phyloP scores from a whole-genome alignment of 1,140 invertebrate species.

The Micrasema minimum region DNA sequence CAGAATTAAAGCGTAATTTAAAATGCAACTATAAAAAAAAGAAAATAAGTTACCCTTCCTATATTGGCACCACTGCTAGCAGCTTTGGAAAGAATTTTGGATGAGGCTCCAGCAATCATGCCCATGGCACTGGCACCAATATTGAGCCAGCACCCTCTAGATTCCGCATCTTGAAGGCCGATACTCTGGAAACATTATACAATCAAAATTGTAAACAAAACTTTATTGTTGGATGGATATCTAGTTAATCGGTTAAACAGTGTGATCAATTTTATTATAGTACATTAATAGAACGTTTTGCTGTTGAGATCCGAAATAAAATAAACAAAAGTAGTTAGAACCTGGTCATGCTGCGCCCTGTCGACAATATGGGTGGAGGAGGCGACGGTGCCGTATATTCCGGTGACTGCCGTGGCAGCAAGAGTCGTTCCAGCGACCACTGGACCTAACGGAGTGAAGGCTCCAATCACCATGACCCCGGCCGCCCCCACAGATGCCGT shows the following conservation, averaged over 20 bases:
- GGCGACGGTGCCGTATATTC: constrained; percentile 13
- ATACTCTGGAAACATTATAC: constrained; percentile 53
- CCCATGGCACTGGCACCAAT: constrained; percentile 57
- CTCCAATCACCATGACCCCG: constrained; percentile 38
- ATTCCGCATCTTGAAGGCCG: constrained; percentile 56
- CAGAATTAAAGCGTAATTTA: no score
- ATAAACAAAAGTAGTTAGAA: no score
- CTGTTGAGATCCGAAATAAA: no score
- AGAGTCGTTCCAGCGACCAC: constrained; percentile 24
- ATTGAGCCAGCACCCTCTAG: constrained; percentile 59
- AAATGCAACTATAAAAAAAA: neutral
- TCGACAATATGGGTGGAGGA: constrained; percentile 39
- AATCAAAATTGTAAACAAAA: no score
- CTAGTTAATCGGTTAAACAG: no score
- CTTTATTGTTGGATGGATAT: no score
- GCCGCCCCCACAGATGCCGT: constrained; percentile 32
- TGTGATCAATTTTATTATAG: no score
- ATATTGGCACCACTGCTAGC: constrained; percentile 44
- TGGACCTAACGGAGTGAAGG: constrained; percentile 40
- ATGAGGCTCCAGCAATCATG: constrained; percentile 57
- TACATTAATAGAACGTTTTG: no score
- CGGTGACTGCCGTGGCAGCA: constrained; percentile 26
- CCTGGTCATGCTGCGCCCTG: constrained; percentile 55
- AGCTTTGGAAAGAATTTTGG: constrained; percentile 40
- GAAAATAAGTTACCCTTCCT: constrained; percentile 18